A percentile compares a stretch with the other conserved stretches of the same genome.
Evolutionary conservation across 2,888 invertebrate genomes (phyloP).

Genomic region (Brachylomia viminalis): DNA sequence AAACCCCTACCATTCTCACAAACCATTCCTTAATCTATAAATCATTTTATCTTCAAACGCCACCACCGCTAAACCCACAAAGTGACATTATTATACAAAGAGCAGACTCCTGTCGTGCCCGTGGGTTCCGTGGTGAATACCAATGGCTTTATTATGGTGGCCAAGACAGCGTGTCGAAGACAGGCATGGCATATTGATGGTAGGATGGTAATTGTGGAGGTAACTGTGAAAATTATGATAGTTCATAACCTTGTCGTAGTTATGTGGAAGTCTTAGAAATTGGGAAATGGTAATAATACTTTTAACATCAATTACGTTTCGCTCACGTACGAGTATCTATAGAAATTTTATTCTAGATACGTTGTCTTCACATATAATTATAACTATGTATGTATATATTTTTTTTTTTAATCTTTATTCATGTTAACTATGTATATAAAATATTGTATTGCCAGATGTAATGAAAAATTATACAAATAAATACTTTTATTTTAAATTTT

Average conservation of each 20-base stretch:
- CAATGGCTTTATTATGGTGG: conserved; percentile 54
- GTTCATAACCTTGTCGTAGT: neutral
- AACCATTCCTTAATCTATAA: neutral
- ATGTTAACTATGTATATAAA: too few relatives aligned
- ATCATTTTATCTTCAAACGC: conserved; percentile 3
- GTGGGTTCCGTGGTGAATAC: conserved; percentile 43
- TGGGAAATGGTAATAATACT: too few relatives aligned
- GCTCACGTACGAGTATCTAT: too few relatives aligned
- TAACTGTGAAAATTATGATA: conserved; percentile 36
- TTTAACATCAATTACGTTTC: too few relatives aligned
- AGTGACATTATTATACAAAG: conserved; percentile 58
- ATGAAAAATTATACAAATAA: too few relatives aligned
- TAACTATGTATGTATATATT: too few relatives aligned
- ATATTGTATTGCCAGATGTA: too few relatives aligned
- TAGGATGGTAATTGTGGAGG: conserved; percentile 17
- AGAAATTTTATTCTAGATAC: too few relatives aligned
- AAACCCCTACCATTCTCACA: too few relatives aligned
- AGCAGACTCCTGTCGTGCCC: conserved; percentile 52
- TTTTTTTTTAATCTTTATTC: too few relatives aligned
- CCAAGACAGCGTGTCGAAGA: conserved; percentile 59
- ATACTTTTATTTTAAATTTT: too few relatives aligned
- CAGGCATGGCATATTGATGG: conserved; percentile 56
- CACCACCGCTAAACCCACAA: conserved; percentile 31
- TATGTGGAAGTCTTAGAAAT: neutral
- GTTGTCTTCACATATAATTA: too few relatives aligned